A percentile compares a stretch with the other conserved stretches of the same genome.
These are phyloP conservation scores for Dolichopus griseipennis DNA, from an alignment of 2,888 invertebrate genomes.

Conservation along the genomic window DNA sequence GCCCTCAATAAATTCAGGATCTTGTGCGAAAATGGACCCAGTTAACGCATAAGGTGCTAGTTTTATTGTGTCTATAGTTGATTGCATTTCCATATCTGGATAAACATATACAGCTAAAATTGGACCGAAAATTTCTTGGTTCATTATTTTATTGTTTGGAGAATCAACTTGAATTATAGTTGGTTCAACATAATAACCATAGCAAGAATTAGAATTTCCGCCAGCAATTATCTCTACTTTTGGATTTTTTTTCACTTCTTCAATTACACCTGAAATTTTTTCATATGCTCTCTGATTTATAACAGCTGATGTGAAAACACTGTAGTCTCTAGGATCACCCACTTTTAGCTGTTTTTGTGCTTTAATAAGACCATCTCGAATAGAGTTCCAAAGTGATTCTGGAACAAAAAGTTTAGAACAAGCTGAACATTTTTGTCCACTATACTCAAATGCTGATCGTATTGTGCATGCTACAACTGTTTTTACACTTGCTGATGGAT, in stretches of 20 bases:
- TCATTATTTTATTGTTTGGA: slow-evolving; percentile 78
- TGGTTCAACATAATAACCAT: slow-evolving; percentile 90
- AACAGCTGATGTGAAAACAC: slow-evolving; percentile 85
- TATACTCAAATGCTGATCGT: slow-evolving; percentile 89
- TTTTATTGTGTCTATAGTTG: slow-evolving; percentile 64
- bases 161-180: slow-evolving; percentile 82
- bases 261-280: slow-evolving; percentile 79
- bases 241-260: slow-evolving; percentile 59
- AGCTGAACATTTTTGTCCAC: slow-evolving; percentile 98
- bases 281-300: slow-evolving; percentile 91
- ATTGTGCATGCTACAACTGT: slow-evolving; percentile 78
- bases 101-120: slow-evolving; percentile 84
- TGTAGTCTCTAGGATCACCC: slow-evolving; percentile 74
- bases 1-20: slow-evolving; percentile 57
- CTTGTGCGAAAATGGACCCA: slow-evolving; percentile 86
- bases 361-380: slow-evolving; percentile 57
- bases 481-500: slow-evolving; percentile 77
- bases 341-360: slow-evolving; percentile 68
- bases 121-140: slow-evolving; percentile 96
- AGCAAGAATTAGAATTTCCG: slow-evolving; percentile 72
- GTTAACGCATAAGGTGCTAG: slow-evolving; percentile 87
- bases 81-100: slow-evolving; percentile 61
- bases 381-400: slow-evolving; percentile 67
- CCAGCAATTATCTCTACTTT: slow-evolving; percentile 77
- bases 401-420: slow-evolving; percentile 96